A percentile compares a stretch with the other conserved stretches of the same genome.
Evolutionary conservation across 2,888 invertebrate species (phyloP).

Genomic region (Oscheius sp.): DNA sequence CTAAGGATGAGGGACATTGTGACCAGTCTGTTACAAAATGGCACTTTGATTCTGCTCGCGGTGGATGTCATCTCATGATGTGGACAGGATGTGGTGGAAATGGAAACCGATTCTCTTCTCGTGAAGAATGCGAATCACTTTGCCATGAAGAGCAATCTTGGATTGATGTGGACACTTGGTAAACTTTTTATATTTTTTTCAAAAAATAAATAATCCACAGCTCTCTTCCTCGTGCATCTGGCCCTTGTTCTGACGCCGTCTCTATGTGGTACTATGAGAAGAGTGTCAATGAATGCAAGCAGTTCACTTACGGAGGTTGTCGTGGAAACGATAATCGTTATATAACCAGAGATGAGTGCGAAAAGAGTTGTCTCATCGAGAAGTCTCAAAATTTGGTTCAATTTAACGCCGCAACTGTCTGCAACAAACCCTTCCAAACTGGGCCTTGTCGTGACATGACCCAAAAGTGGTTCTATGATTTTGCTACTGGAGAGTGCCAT

Average conservation of each 20-base stretch:
- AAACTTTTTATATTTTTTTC: background rate
- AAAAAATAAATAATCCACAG: constrained; percentile 33
- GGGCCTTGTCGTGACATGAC: constrained; percentile 53
- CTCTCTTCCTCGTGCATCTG: constrained; percentile 41
- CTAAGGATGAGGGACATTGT: constrained; percentile 48
- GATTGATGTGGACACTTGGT: constrained; percentile 29
- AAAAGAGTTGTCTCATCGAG: constrained; percentile 34
- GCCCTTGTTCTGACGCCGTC: constrained; percentile 67
- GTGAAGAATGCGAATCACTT: constrained; percentile 62
- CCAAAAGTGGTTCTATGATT: constrained; percentile 61
- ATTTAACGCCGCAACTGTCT: constrained; percentile 39
- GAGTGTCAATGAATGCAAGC: constrained; percentile 42
- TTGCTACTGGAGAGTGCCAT: constrained; percentile 50
- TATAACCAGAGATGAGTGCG: constrained; percentile 38
- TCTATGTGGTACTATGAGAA: constrained; percentile 65
- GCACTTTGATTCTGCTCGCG: constrained; percentile 52
- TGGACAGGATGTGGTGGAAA: constrained; percentile 69
- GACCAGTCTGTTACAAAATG: constrained; percentile 53
- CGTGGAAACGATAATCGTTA: constrained; percentile 60
- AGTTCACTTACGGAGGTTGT: constrained; percentile 68
- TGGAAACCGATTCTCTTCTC: constrained; percentile 62
- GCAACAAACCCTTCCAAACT: constrained; percentile 52
- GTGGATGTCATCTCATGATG: constrained; percentile 61
- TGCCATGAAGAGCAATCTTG: constrained; percentile 47
- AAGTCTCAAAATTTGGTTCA: constrained; percentile 30